A percentile compares a stretch with the other conserved stretches of the same genome.
These are phyloP conservation scores for Speoplatyrhinus poulsoni DNA, from an alignment of 2,113 vertebrate species.

Conservation along the genomic window DNA sequence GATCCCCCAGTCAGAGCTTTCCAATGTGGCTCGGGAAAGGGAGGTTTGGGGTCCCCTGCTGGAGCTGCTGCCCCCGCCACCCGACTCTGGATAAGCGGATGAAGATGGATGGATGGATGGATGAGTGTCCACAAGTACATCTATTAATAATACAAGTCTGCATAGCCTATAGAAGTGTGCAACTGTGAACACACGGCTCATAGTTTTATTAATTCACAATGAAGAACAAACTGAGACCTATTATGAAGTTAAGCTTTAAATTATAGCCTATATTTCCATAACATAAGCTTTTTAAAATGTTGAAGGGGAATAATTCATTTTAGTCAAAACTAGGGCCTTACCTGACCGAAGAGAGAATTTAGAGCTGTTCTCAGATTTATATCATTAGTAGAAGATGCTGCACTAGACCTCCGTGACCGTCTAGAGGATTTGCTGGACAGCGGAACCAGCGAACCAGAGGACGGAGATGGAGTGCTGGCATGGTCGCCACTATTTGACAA, in stretches of 20 bases:
- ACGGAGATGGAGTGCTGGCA: slow-evolving; percentile 63
- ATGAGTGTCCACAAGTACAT: not conserved
- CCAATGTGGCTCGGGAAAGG: too few relatives aligned
- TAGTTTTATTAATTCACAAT: not conserved
- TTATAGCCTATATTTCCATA: too few relatives aligned
- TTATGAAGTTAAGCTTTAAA: not conserved
- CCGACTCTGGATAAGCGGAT: too few relatives aligned
- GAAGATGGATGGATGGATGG: too few relatives aligned
- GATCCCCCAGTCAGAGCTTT: too few relatives aligned
- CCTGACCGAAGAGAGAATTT: slow-evolving; percentile 94
- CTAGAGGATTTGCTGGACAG: slow-evolving; percentile 77
- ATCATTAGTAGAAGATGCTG: slow-evolving; percentile 79
- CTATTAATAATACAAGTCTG: slow-evolving; percentile 21
- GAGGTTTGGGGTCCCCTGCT: too few relatives aligned
- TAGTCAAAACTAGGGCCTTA: slow-evolving; percentile 67
- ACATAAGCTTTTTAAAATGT: too few relatives aligned
- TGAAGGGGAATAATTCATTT: not conserved
- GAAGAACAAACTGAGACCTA: not conserved
- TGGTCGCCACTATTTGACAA: slow-evolving; percentile 44
- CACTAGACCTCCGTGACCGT: slow-evolving; percentile 74
- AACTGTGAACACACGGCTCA: not conserved
- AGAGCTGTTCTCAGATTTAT: slow-evolving; percentile 87
- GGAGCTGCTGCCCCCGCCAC: too few relatives aligned
- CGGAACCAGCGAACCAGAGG: slow-evolving; percentile 72
- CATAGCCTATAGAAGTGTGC: too few relatives aligned